Percentiles rank a stretch among this genome's conserved stretches.
Conservation (phyloP, 2,797 vertebrate genomes). For the Mormyrus proboscirostris region DNA sequence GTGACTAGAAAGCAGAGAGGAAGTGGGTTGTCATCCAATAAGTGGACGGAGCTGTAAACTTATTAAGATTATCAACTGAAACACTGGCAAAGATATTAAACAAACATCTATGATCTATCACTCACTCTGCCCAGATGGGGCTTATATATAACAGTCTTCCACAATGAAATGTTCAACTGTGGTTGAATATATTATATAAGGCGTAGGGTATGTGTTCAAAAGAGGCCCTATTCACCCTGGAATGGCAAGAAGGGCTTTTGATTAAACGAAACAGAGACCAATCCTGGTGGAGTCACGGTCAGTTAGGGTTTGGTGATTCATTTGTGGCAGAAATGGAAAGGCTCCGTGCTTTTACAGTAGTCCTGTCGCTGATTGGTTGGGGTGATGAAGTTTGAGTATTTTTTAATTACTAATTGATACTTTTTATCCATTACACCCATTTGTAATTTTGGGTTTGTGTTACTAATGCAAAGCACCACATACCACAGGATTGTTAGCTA, state of each 20-base stretch:
- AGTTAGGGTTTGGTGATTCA: not conserved
- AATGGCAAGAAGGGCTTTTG: not conserved
- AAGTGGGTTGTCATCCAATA: not conserved
- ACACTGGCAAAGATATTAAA: not conserved
- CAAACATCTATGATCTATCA: not conserved
- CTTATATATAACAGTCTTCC: not conserved
- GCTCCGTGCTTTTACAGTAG: not conserved
- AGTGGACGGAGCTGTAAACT: not conserved
- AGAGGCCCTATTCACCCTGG: not conserved
- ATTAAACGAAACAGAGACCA: not conserved
- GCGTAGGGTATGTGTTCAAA: not conserved
- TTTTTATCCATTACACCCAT: not conserved
- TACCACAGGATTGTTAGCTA: not conserved
- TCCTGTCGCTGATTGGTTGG: not conserved
- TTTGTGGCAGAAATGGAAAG: not conserved
- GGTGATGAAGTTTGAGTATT: not conserved
- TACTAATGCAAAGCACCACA: not conserved
- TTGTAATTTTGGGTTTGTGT: not conserved
- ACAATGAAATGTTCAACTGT: not conserved
- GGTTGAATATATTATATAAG: not conserved
- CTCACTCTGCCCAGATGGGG: not conserved
- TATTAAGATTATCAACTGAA: conserved; percentile 8
- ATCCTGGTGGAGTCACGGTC: not conserved
- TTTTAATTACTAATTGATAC: not conserved
- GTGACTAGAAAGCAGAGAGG: not conserved